Evolutionary conservation across 92 coral and sea anemone genomes (phyloP), one percentile per base, ranked within the genome.

Genomic region (Epizoanthus stellaris): DNA sequence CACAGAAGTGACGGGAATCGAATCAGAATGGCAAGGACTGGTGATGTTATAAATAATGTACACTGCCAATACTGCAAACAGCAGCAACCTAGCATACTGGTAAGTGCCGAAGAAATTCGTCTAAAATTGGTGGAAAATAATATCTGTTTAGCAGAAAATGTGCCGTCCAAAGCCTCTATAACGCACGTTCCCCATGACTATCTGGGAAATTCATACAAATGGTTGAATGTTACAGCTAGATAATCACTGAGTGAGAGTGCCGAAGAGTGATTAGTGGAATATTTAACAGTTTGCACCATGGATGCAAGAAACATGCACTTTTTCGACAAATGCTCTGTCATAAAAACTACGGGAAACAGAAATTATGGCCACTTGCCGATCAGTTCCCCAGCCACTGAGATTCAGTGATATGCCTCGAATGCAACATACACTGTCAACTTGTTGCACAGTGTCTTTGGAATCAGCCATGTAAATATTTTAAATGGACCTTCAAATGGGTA

Each of bases 1-100:
- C 25, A 23, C 25, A 23, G 25, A 23, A 23, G 25, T 23, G 25
- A 23, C 25, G 0, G 25, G 25, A 23, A 23, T 23, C 25, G 25
- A 23, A 23, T 23, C 25, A 23, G 25, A 23, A 23, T 23, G 25
- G 25, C 25, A 23, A 23, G 91, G 69, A 91, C 94, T 38, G 89
- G 80, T 39, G 91, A 88, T 68, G 94, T 80, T 9, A 76, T 85
- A 8, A 23, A 23, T 23, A 23, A 23, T 23, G 64, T 80, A 20
- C 80, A 88, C 75, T 74, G 80, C 6, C 89, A 91, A 84, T 88
- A 62, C 70, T 85, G 91, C 85, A 91, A 90, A 82, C 81, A 88
- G 62, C 86, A 91, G 71, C 87, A 73, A 69, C 91, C 91, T 34
- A 91, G 89, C 82, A 23, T 23, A 23, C 25, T 23, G 25, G 81